Conservation (phyloP, 2,797 vertebrate genomes). For the Ceyx erithaca region DNA sequence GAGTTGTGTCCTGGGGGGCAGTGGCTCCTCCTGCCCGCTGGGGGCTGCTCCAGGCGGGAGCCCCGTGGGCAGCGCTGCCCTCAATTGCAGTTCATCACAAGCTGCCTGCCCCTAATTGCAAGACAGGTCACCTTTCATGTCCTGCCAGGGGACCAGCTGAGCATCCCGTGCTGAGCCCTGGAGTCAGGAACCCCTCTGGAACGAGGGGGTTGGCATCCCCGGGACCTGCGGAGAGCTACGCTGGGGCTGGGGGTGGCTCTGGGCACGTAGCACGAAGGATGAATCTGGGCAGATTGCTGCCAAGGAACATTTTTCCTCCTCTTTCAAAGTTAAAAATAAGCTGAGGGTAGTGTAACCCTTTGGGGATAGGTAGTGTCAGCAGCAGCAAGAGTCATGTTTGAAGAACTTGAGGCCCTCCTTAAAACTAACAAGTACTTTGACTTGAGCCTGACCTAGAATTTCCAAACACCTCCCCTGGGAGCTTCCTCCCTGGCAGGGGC, state of each 20-base stretch:
- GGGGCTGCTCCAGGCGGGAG: background rate
- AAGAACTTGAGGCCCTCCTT: background rate
- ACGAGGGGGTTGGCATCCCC: background rate
- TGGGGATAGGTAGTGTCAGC: background rate
- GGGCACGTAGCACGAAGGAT: background rate
- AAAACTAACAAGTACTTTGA: background rate
- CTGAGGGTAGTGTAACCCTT: background rate
- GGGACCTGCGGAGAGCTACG: background rate
- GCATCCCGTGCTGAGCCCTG: background rate
- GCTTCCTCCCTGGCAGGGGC: background rate
- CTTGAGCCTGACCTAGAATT: conserved; percentile 13
- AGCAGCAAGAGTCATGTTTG: background rate
- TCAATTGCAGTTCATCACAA: conserved; percentile 3
- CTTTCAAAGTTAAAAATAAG: conserved; percentile 17
- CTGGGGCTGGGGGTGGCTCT: background rate
- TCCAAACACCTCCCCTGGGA: background rate
- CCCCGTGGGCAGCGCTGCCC: background rate
- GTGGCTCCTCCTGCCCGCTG: background rate
- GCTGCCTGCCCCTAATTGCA: conserved; percentile 29
- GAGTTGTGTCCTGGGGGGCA: background rate
- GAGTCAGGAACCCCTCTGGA: background rate
- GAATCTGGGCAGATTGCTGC: background rate
- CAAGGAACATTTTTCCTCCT: background rate
- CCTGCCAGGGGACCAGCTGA: conserved; percentile 44
- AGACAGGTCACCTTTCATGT: conserved; percentile 45